A percentile compares a stretch with the other conserved stretches of the same genome.
Conservation (phyloP, 2,888 invertebrate genomes). For the Polia nebulosa region DNA sequence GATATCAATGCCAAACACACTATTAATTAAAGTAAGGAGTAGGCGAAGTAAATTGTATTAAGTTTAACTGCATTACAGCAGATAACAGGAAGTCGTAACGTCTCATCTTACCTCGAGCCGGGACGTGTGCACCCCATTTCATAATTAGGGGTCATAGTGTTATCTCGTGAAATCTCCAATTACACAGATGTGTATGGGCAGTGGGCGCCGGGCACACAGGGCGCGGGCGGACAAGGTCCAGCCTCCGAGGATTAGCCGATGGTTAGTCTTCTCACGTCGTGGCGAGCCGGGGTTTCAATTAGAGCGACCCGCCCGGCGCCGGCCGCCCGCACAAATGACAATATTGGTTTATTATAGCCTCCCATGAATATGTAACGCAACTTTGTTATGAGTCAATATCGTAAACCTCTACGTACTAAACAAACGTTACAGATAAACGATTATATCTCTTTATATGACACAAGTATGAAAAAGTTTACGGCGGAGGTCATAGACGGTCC, state of each 20-base stretch:
- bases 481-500: slow-evolving; percentile 58
- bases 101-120: slow-evolving; percentile 63
- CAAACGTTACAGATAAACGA: slow-evolving; percentile 55
- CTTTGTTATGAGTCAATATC: slow-evolving; percentile 68
- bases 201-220: slow-evolving; percentile 70
- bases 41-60: slow-evolving; percentile 36
- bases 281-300: slow-evolving; percentile 84
- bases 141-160: slow-evolving; percentile 86
- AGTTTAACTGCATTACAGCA: slow-evolving; percentile 55
- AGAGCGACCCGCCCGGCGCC: slow-evolving; percentile 74
- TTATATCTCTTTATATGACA: slow-evolving; percentile 47
- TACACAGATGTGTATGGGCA: slow-evolving; percentile 78
- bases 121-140: slow-evolving; percentile 74
- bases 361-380: slow-evolving; percentile 79
- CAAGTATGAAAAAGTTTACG: slow-evolving; percentile 58
- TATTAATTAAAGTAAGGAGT: slow-evolving; percentile 30
- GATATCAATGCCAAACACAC: not conserved
- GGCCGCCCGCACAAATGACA: slow-evolving; percentile 76
- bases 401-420: slow-evolving; percentile 57
- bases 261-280: slow-evolving; percentile 89
- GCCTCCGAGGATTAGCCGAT: slow-evolving; percentile 82
- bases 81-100: slow-evolving; percentile 64
- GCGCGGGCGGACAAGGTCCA: slow-evolving; percentile 67
- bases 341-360: slow-evolving; percentile 83
- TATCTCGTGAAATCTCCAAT: slow-evolving; percentile 90